Evolutionary conservation across 2,113 vertebrate species (phyloP), one percentile per base, ranked within the genome.

Genomic region (Dicentrarchus labrax): DNA sequence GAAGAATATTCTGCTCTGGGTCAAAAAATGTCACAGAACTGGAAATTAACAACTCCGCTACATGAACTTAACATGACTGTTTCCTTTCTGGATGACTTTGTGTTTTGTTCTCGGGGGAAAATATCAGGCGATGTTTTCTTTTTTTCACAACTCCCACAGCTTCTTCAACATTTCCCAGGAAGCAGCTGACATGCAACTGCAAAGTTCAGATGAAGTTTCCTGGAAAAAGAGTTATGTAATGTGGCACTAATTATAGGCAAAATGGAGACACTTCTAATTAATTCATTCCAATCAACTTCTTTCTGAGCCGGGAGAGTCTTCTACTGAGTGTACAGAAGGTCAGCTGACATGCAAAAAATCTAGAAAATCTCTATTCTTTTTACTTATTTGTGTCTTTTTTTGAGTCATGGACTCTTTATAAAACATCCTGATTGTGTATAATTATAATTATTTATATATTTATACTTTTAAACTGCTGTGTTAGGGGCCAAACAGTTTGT

Each of bases 211-310:
- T 36, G 47, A 66, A 43, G 59, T 65, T 85, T 69, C 72, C 38
- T 41, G 43, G 56, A 69, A 57, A 21, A 10, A 50, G 30, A 68
- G 71, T 43, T 1, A 67, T 48, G 30, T 62, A 67, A 79, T 67
- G 62, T 72, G 16, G 71, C 24, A 12, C 66, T 78, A 88, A 85
- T 82, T 78, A 87, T 30, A 36, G n/a, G 4, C n/a, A 36, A 66
- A 54, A 72, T 53, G 38, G 8, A 65, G 65, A 54, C 62, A 4
- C 41, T 24, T 41, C 0, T 12, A 51, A 68, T 51, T 71, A 75
- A 86, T 82, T 74, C 45, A 65, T 68, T 54, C 36, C 50, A 15
- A 43, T 76, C 76, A 4, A 72, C 54, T 75, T 83, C 39, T 24
- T 47, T 21, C 39, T 15, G 6, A 59, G 81, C 59, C 47, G 9